phyloP scores from a whole-genome alignment of 1,140 invertebrate species.

The Odontomachus brunneus region DNA sequence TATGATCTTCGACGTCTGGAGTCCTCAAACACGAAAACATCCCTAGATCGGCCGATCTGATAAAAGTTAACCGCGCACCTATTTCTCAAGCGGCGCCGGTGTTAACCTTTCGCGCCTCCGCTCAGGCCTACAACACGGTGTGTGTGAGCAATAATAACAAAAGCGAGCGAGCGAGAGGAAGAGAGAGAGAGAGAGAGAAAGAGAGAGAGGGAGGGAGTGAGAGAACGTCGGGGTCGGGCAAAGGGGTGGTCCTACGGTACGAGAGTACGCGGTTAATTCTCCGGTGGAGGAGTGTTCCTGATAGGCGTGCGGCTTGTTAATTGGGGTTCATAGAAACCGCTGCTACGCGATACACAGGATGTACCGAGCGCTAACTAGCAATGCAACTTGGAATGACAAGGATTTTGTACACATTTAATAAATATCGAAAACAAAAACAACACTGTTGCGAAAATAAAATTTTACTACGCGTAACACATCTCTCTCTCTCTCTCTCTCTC shows the following conservation, averaged over 20 bases:
- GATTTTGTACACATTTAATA: too few relatives aligned
- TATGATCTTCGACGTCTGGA: neutral
- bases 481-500: too few relatives aligned
- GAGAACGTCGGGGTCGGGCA: constrained; percentile 12
- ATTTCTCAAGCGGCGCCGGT: neutral
- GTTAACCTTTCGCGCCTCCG: constrained; percentile 16
- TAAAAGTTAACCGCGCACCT: neutral
- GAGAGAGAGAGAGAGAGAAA: neutral
- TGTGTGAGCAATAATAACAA: constrained; percentile 37
- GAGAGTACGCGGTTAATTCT: constrained; percentile 43
- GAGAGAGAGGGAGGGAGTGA: constrained; percentile 15
- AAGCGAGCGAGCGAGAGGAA: constrained; percentile 34
- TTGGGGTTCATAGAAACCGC: constrained; percentile 63
- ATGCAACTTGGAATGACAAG: too few relatives aligned
- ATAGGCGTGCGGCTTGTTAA: constrained; percentile 62
- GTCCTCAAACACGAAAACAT: constrained; percentile 21
- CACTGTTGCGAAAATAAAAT: too few relatives aligned
- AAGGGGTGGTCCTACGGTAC: constrained; percentile 32
- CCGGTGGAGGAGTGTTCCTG: constrained; percentile 37
- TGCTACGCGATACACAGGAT: neutral
- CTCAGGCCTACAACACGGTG: neutral
- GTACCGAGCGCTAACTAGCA: too few relatives aligned
- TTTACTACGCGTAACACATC: too few relatives aligned
- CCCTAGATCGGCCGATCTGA: constrained; percentile 14
- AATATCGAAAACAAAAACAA: too few relatives aligned